phyloP scores from a whole-genome alignment of 2,797 vertebrate genomes.

The Saxicola maurus region DNA sequence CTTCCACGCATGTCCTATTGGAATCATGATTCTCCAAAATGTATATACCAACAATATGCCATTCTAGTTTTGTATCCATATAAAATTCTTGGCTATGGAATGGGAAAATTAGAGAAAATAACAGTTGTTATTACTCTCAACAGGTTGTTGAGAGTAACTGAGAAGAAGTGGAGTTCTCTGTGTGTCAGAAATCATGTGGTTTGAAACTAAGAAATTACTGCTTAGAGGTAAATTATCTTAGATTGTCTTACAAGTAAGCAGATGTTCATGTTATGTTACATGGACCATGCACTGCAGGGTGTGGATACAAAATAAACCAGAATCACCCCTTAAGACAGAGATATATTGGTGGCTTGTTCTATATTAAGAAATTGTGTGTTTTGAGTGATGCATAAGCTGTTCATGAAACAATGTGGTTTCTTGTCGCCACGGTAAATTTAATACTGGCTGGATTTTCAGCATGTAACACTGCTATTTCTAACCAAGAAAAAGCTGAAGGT shows the following conservation, averaged over 20 bases:
- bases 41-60: background rate
- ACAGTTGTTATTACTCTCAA: background rate
- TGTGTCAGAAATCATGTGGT: background rate
- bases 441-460: background rate
- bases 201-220: background rate
- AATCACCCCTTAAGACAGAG: background rate
- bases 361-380: background rate
- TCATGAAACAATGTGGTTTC: background rate
- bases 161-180: background rate
- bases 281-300: background rate
- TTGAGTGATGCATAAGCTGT: background rate
- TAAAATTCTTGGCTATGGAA: background rate
- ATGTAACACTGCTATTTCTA: background rate
- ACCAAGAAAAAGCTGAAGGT: background rate
- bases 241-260: background rate
- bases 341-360: background rate
- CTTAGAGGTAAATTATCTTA: background rate
- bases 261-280: background rate
- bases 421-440: accelerated
- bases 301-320: background rate
- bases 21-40: background rate
- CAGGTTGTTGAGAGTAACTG: background rate
- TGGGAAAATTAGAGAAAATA: background rate
- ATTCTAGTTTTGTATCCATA: background rate
- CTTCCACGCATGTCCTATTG: background rate